Conservation (phyloP, 37 sponge, comb jelly and placozoan genomes). For the Spongia lamella region DNA sequence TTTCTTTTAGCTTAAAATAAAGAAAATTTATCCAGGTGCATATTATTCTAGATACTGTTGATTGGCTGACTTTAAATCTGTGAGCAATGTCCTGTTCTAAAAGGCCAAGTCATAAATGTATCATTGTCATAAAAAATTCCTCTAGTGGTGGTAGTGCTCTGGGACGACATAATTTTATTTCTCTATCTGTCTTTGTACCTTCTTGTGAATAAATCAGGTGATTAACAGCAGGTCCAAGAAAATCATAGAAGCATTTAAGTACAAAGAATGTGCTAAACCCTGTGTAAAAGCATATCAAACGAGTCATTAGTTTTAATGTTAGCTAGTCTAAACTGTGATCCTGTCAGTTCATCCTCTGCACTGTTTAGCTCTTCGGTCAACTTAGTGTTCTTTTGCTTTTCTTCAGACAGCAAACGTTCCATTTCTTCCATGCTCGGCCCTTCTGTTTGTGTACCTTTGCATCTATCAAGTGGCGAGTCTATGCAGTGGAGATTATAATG, state of each 20-base stretch:
- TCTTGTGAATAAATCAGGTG: slow-evolving; percentile 20
- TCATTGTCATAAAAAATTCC: slow-evolving; percentile 28
- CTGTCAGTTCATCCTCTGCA: no score
- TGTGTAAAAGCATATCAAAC: slow-evolving; percentile 41
- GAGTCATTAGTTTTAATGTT: slow-evolving; percentile 24
- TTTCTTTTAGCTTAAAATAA: slow-evolving; percentile 2
- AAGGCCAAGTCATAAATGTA: slow-evolving; percentile 20
- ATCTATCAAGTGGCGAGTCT: no score
- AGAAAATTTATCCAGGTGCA: slow-evolving; percentile 51
- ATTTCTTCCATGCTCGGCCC: neutral
- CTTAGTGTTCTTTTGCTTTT: no score
- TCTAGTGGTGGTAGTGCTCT: slow-evolving; percentile 26
- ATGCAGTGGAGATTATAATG: no score
- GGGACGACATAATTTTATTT: neutral
- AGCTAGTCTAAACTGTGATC: no score
- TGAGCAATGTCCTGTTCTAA: slow-evolving; percentile 35
- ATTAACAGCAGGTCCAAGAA: slow-evolving; percentile 29
- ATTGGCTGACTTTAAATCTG: slow-evolving; percentile 24
- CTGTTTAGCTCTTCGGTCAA: no score
- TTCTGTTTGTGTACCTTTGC: slow-evolving; percentile 15
- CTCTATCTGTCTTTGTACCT: no score
- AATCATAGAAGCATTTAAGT: slow-evolving; percentile 14
- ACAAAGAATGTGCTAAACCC: slow-evolving; percentile 28
- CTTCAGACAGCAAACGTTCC: no score
- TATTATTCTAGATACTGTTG: slow-evolving; percentile 31